Conservation (phyloP, 2,888 invertebrate genomes). For the Rhimphoctona megacephalus region DNA sequence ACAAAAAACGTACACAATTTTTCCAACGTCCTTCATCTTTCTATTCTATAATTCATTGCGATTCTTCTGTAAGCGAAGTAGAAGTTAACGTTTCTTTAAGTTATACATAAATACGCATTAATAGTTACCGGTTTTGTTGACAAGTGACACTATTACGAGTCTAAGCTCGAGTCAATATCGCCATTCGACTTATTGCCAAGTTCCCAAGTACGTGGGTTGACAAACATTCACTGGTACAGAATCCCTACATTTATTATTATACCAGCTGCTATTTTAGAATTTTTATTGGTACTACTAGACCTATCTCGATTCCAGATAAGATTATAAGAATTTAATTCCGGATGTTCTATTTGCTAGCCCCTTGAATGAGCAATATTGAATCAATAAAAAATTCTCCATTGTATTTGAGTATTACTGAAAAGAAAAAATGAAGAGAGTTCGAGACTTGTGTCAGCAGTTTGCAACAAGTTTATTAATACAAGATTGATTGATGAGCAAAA, state of each 20-base stretch:
- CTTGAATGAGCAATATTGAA: too few species aligned
- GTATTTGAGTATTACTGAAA: not conserved
- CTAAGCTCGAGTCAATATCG: not conserved
- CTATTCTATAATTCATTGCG: not conserved
- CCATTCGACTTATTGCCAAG: constrained; percentile 5
- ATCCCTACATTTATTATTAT: constrained; percentile 23
- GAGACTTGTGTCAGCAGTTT: not conserved
- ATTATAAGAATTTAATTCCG: too few species aligned
- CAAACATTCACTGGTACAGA: constrained; percentile 7
- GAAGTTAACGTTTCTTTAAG: constrained; percentile 14
- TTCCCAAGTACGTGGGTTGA: constrained; percentile 18
- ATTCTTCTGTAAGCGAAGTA: not conserved
- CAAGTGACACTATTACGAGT: not conserved
- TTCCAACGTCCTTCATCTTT: not conserved
- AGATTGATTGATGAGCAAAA: constrained; percentile 46
- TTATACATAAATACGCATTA: not conserved
- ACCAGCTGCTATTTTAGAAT: constrained; percentile 7
- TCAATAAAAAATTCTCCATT: not conserved
- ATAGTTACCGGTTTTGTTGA: constrained; percentile 21
- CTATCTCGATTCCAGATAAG: too few species aligned
- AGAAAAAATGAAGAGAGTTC: not conserved
- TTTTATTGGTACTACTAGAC: not conserved
- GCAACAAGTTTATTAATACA: constrained; percentile 1
- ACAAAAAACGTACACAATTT: not conserved
- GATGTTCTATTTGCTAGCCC: not conserved